A percentile compares a stretch with the other conserved stretches of the same genome.
Conservation (phyloP, 2,113 vertebrate genomes). For the Cariama cristata region DNA sequence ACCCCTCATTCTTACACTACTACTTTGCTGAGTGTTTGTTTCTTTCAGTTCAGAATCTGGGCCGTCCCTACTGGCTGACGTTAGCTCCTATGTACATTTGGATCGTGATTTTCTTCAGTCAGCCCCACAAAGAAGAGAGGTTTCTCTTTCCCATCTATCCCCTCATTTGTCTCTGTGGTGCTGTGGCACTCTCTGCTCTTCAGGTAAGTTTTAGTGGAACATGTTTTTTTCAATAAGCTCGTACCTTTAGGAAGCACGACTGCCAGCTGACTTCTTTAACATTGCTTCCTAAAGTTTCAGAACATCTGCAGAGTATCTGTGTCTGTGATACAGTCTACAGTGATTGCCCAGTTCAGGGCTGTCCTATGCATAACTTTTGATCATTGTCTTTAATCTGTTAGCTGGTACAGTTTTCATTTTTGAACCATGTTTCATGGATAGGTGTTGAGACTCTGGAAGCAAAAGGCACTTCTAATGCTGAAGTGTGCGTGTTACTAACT, state of each 20-base stretch:
- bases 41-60: conserved; percentile 95
- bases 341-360: background rate
- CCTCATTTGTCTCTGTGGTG: conserved; percentile 92
- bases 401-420: background rate
- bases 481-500: background rate
- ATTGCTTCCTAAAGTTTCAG: background rate
- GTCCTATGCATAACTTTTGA: background rate
- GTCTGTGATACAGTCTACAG: background rate
- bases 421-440: background rate
- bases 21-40: conserved; percentile 5
- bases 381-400: background rate
- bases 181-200: conserved; percentile 93
- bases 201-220: conserved; percentile 80
- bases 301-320: background rate
- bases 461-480: background rate
- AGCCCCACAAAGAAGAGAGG: conserved; percentile 95
- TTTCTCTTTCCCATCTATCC: conserved; percentile 98
- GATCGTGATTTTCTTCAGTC: conserved; percentile 96
- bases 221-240: background rate
- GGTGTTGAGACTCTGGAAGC: background rate
- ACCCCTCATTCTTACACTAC: background rate
- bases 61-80: conserved; percentile 97
- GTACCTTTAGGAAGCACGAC: background rate
- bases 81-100: conserved; percentile 98
- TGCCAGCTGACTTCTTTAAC: background rate